phyloP scores from a whole-genome alignment of 2,113 vertebrate species.

The Carassius auratus region DNA sequence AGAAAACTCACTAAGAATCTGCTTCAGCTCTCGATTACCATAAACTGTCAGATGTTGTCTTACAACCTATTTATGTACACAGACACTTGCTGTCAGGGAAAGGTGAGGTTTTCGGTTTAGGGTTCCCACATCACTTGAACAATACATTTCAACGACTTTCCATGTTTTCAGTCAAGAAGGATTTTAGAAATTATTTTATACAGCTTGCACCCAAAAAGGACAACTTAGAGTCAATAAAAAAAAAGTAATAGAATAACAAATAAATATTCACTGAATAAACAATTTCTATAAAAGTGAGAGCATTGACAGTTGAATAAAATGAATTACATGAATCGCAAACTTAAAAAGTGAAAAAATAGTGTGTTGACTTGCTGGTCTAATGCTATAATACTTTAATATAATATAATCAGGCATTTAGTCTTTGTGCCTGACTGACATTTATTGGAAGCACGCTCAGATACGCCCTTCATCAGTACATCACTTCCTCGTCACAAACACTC shows the following conservation, averaged over 20 bases:
- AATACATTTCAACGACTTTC: background rate
- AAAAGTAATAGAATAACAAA: no score
- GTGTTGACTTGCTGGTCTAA: background rate
- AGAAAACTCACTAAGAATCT: slow-evolving; percentile 8
- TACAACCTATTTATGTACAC: slow-evolving; percentile 32
- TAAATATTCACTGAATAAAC: background rate
- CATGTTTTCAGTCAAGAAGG: slow-evolving; percentile 36
- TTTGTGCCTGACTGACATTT: background rate
- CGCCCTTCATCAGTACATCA: slow-evolving; percentile 20
- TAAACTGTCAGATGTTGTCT: slow-evolving; percentile 23
- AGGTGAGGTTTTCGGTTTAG: background rate
- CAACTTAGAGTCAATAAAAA: background rate
- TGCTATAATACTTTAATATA: background rate
- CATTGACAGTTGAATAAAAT: background rate
- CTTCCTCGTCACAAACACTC: background rate
- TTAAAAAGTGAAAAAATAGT: background rate
- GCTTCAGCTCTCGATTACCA: slow-evolving; percentile 28
- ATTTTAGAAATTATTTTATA: background rate
- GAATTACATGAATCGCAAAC: background rate
- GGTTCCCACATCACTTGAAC: no score
- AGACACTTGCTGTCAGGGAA: background rate
- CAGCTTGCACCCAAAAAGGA: background rate
- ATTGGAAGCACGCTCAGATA: background rate
- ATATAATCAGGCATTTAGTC: background rate
- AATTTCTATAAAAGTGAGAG: background rate